A percentile compares a stretch with the other conserved stretches of the same genome.
Evolutionary conservation across 2,888 invertebrate genomes (phyloP).

Genomic region (Nezara viridula): DNA sequence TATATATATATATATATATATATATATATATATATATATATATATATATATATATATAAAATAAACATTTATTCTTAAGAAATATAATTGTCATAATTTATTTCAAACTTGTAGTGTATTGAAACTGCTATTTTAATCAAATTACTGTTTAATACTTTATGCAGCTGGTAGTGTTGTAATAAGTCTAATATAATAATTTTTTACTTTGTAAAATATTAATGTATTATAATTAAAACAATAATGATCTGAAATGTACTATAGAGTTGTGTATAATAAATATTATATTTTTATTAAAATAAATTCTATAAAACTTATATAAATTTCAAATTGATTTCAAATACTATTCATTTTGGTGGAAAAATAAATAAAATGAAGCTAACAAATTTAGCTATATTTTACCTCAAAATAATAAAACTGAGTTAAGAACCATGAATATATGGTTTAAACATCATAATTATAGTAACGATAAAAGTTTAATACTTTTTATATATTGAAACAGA

Average conservation of each 20-base stretch:
- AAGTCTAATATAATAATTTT: constrained; percentile 54
- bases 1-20: neutral
- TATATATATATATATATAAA: neutral
- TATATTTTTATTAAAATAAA: constrained; percentile 56
- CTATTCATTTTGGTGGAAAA: neutral
- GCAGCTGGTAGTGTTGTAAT: constrained; percentile 53
- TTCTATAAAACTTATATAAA: constrained; percentile 14
- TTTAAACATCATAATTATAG: neutral
- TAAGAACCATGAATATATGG: neutral
- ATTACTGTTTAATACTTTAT: constrained; percentile 52
- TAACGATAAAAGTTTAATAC: neutral
- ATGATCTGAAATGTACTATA: constrained; percentile 57
- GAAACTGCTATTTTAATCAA: constrained; percentile 52
- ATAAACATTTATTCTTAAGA: constrained; percentile 49
- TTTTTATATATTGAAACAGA: neutral
- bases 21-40: neutral
- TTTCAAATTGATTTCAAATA: constrained; percentile 30
- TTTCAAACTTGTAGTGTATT: constrained; percentile 54
- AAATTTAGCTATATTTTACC: neutral
- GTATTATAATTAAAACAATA: constrained; percentile 58
- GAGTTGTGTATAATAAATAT: constrained; percentile 58
- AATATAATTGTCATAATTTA: constrained; percentile 48
- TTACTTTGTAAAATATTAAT: constrained; percentile 57
- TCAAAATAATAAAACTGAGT: neutral
- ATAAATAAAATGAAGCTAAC: neutral